Evolutionary conservation across 2,113 vertebrate species (phyloP), one percentile per base, ranked within the genome.

Genomic region (Microtus richardsoni): DNA sequence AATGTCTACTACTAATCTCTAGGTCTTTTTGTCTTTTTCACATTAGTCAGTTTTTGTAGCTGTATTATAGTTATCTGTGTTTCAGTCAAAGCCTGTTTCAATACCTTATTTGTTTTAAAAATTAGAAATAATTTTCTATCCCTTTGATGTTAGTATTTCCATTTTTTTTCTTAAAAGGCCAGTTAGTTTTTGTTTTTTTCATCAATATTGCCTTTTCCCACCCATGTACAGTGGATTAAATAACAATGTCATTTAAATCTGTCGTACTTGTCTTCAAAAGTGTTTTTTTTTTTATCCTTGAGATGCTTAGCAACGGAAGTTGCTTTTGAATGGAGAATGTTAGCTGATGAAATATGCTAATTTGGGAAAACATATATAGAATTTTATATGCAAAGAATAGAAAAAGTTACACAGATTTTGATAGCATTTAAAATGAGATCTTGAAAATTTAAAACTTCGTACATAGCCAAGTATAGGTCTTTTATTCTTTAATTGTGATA

Each of bases 401-500:
- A 85, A 94, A 84, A 74, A 64, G 87, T 87, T 41, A 47, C 7
- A 70, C 7, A 70, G 41, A 78, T 21, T 92, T 89, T 36, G 44
- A 95, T 82, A 85, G 60, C 39, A 84, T 75, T 95, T 80, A 71
- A 91, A 94, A 83, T 75, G 85, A 77, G 17, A 91, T 93, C 75
- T 73, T n/a, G 47, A 62, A 83, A 3, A 84, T 94, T 94, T 64
- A 28, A 22, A 92, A 89, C 92, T 26, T 1, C 52, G 19, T 79
- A n/a, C 60, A 24, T 33, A 49, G 21, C 30, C n/a, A 85, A 13
- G 33, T 28, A 87, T 82, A 71, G 2, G 19, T 73, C 82, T 73
- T 92, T 90, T 89, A 89, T 93, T 96, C 68, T 75, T n/a, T 49
- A 83, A 49, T 96, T 83, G 95, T 36, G 14, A 68, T 39, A 17